Evolutionary conservation across 2,797 vertebrate species (phyloP).

Genomic region (Craterocephalus amniculus): DNA sequence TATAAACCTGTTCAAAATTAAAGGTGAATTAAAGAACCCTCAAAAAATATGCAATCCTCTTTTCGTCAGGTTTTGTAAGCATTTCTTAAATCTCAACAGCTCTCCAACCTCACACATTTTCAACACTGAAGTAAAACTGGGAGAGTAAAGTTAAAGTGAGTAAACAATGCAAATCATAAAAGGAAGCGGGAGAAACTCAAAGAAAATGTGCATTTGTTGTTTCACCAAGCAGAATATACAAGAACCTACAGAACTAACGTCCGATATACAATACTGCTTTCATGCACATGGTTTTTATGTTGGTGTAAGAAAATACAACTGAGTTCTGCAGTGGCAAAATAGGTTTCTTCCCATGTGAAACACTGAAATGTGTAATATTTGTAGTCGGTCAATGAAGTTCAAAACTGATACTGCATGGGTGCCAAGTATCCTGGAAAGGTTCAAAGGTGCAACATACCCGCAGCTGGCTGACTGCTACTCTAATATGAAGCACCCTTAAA

Average conservation of each 20-base stretch:
- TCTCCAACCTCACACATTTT: conserved; percentile 51
- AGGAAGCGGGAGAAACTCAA: conserved; percentile 28
- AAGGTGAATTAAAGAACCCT: conserved; percentile 59
- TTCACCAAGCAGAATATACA: conserved; percentile 30
- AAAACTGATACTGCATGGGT: conserved; percentile 23
- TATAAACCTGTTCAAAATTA: conserved; percentile 63
- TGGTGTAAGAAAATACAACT: conserved; percentile 26
- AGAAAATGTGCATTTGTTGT: conserved; percentile 43
- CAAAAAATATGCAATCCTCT: conserved; percentile 30
- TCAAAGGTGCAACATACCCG: conserved; percentile 62
- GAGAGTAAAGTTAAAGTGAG: conserved; percentile 37
- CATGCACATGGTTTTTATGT: conserved; percentile 19
- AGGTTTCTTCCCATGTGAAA: conserved; percentile 24
- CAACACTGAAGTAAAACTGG: conserved; percentile 61
- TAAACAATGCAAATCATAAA: conserved; percentile 38
- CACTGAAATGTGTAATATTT: conserved; percentile 19
- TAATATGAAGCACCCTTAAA: conserved; percentile 52
- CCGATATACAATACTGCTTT: conserved; percentile 64
- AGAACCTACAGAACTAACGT: conserved; percentile 30
- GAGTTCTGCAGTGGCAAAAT: conserved; percentile 9
- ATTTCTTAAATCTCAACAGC: conserved; percentile 41
- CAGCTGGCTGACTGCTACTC: conserved; percentile 83
- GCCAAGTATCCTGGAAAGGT: conserved; percentile 46
- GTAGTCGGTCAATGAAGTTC: neutral
- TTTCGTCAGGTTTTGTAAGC: conserved; percentile 40